Base-by-base conservation (phyloP, 2,797 vertebrate species). In the Coendou prehensilis region DNA sequence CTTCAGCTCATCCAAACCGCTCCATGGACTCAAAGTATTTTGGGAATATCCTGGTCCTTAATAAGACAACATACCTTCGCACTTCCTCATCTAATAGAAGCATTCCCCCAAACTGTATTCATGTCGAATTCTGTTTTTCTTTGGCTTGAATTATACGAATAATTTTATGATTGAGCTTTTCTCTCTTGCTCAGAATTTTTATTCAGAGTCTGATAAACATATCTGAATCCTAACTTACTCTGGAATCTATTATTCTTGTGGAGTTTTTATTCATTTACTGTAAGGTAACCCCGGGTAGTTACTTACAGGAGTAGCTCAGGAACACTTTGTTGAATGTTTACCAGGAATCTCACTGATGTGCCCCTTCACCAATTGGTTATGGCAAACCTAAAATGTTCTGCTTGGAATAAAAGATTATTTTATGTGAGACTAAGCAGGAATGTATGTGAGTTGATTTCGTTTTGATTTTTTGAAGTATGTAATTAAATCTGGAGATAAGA, bases 31-130 rank as follows among this genome's bases (percentile, higher is more conserved):
- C 41, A 61, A 22, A 73, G 26, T 14, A 80, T 88, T 92, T 71
- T 67, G 88, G 88, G 33, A 22, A 56, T 23, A 90, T 41, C 5
- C 13, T 85, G 9, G 85, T 8, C 47, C 45, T 14, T 73, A 81
- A 71, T 17, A 84, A 95, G 71, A 88, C 15, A 94, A 95, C 91
- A 75, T 93, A 17, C 28, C 45, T 96, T 93, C 63, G 80, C 94
- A 93, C n/a, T 75, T 92, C 23, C 37, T 90, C 8, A 7, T 22
- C 30, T 52, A 57, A 59, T 56, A 89, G 76, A 61, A 75, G 4
- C 64, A 61, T 82, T 89, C 67, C 17, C 20, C 5, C 76, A 93
- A 81, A 93, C 14, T 30, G 1, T 93, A 56, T 64, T 91, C 33
- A 10, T 47, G 41, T 52, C 17, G n/a, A 94, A 81, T 83, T 15